Conservation (phyloP, 2,888 invertebrate genomes). For the Myopa testacea region DNA sequence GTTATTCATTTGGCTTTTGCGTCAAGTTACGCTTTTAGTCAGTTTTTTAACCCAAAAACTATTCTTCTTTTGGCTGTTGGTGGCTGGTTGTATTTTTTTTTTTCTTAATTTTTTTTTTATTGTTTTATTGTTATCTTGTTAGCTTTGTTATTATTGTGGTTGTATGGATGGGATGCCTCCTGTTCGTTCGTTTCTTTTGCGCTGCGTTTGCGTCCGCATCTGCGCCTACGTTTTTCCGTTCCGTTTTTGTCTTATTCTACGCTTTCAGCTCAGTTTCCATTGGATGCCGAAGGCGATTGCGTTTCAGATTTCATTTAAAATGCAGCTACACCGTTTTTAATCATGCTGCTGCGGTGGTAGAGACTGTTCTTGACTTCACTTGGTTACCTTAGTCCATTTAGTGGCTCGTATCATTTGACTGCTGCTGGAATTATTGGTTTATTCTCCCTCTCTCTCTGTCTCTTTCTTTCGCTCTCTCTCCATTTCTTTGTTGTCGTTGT, state of each 20-base stretch:
- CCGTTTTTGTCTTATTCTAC: conserved; percentile 33
- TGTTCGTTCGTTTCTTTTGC: conserved; percentile 12
- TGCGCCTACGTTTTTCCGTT: conserved; percentile 15
- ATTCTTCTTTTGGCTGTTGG: conserved; percentile 24
- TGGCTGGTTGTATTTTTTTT: background rate
- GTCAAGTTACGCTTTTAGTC: conserved; percentile 17
- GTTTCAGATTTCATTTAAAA: conserved; percentile 51
- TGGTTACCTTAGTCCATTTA: conserved; percentile 1
- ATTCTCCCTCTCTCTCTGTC: conserved; percentile 13
- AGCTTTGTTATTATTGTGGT: conserved; percentile 37
- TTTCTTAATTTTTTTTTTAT: background rate
- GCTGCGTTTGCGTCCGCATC: conserved; percentile 15
- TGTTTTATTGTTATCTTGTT: conserved; percentile 31
- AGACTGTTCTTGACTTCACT: background rate
- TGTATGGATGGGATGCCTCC: background rate
- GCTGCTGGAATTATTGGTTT: conserved; percentile 44
- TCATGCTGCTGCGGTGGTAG: background rate
- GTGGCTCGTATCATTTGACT: conserved; percentile 42
- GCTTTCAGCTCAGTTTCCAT: conserved; percentile 46
- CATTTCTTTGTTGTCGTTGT: conserved; percentile 8
- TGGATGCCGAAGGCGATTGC: conserved; percentile 48
- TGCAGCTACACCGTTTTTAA: background rate
- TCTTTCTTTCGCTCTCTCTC: background rate
- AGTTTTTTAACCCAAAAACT: conserved; percentile 25
- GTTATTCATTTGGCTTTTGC: background rate